A percentile compares a stretch with the other conserved stretches of the same genome.
phyloP scores from a whole-genome alignment of 2,797 vertebrate genomes.

The Lateolabrax maculatus region DNA sequence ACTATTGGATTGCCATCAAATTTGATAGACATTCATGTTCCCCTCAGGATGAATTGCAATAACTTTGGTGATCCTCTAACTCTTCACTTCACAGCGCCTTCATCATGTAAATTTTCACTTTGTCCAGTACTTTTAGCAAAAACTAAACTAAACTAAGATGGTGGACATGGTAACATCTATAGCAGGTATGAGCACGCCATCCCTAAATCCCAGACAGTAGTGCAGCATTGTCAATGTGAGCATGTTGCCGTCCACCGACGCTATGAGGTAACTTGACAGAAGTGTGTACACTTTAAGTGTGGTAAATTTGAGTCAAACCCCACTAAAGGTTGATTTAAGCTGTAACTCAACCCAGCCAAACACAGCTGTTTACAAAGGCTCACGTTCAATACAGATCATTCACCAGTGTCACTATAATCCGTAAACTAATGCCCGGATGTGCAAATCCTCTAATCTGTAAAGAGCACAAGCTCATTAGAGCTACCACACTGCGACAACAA shows the following conservation, averaged over 20 bases:
- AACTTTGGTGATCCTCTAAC: too few species aligned
- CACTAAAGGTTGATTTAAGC: conserved; percentile 20
- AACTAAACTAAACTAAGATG: not conserved
- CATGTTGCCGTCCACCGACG: not conserved
- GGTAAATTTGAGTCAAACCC: not conserved
- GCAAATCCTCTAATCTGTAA: conserved; percentile 61
- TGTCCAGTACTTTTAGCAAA: too few species aligned
- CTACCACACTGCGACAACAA: conserved; percentile 47
- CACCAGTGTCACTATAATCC: conserved; percentile 43
- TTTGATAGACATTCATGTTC: too few species aligned
- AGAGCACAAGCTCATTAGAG: conserved; percentile 61
- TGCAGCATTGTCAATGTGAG: not conserved
- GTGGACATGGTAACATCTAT: too few species aligned
- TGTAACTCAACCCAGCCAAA: conserved; percentile 24
- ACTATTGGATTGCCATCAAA: too few species aligned
- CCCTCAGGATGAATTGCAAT: too few species aligned
- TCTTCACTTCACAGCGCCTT: too few species aligned
- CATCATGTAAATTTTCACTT: too few species aligned
- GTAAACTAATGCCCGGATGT: conserved; percentile 33
- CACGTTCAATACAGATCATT: conserved; percentile 44
- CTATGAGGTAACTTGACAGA: not conserved
- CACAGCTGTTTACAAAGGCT: conserved; percentile 37
- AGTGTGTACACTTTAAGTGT: not conserved
- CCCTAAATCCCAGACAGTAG: not conserved
- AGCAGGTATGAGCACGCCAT: too few species aligned